Evolutionary conservation across 2,113 vertebrate species (phyloP).

Genomic region (Saccopteryx leptura): DNA sequence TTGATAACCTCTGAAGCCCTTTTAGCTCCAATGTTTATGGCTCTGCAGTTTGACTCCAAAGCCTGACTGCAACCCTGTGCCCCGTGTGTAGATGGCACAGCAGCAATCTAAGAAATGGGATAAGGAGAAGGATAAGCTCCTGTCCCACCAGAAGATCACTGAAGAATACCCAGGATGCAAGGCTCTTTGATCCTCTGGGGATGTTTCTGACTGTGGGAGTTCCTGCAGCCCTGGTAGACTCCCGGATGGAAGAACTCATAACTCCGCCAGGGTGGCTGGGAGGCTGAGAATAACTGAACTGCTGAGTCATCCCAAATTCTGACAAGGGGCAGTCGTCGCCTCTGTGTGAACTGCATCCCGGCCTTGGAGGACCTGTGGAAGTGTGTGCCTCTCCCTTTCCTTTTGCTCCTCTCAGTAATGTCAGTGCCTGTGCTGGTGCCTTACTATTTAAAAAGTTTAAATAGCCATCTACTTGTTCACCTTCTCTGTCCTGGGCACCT

Average conservation of each 20-base stretch:
- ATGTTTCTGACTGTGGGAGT: not conserved
- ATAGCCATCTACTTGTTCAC: not conserved
- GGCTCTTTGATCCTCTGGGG: rapidly evolving
- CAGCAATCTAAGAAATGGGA: not conserved
- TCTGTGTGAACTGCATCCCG: not conserved
- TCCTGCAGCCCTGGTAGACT: not conserved
- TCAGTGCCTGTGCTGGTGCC: not conserved
- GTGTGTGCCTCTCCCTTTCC: too few relatives aligned
- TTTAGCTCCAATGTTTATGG: not conserved
- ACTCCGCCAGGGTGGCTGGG: rapidly evolving
- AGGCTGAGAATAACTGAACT: not conserved
- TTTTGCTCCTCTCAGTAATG: not conserved
- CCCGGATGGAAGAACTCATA: not conserved
- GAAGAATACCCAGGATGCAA: not conserved
- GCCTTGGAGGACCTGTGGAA: not conserved
- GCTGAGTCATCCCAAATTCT: not conserved
- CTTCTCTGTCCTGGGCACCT: not conserved
- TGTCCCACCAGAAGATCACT: rapidly evolving
- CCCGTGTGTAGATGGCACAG: not conserved
- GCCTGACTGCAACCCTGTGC: not conserved
- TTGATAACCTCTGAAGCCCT: too few relatives aligned
- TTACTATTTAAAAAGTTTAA: not conserved
- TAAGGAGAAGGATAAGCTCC: too few relatives aligned
- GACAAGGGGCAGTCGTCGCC: not conserved
- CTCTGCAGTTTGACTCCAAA: not conserved